Base-by-base conservation (phyloP, 2,888 invertebrate genomes). In the Tyria jacobaeae region DNA sequence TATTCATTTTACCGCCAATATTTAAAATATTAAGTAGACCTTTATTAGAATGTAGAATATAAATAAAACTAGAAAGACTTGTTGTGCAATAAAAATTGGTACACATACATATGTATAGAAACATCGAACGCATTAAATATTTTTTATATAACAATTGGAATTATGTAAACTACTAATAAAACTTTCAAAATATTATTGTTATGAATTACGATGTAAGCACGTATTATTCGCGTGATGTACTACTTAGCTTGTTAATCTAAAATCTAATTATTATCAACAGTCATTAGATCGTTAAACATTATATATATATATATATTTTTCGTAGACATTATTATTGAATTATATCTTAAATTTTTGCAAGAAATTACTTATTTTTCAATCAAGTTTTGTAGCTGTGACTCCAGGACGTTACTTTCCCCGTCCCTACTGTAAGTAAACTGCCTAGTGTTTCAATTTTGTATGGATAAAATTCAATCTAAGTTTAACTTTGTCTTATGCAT, bases 251-350 rank as follows among this genome's bases (percentile, higher is more conserved):
- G 54, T 55, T 59, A 39, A 50, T 52, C 6, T 37, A 35, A 51
- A 63, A 35, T 58, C 57, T 25, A 58, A 66, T 58, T 73, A 72
- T 70, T 66, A 53, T 44, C 6, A 56, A 37, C 62, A 68, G 65
- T 68, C 57, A 63, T 62, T 65, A 63, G 55, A 54, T 62, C 64
- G 56, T 48, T 55, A 39, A 70, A 49, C 54, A 10, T 55, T 41
- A 27, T 56, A 17, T 71, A 62, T 74, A 68, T 41, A 27, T 56
- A 17, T 71, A 62, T 74, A 68, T 69, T 62, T 69, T 71, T 63
- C 62, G 60, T 68, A 62, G 7, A 53, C 53, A 53, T 70, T 67
- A 61, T 57, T 60, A 73, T 55, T 63, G 21, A 5, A 35, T 55
- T 66, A 57, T 73, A 71, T 64, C 58, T 62, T 69, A 57, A 64